Base-by-base conservation (phyloP, 2,888 invertebrate genomes). In the Platynereis dumerilii region DNA sequence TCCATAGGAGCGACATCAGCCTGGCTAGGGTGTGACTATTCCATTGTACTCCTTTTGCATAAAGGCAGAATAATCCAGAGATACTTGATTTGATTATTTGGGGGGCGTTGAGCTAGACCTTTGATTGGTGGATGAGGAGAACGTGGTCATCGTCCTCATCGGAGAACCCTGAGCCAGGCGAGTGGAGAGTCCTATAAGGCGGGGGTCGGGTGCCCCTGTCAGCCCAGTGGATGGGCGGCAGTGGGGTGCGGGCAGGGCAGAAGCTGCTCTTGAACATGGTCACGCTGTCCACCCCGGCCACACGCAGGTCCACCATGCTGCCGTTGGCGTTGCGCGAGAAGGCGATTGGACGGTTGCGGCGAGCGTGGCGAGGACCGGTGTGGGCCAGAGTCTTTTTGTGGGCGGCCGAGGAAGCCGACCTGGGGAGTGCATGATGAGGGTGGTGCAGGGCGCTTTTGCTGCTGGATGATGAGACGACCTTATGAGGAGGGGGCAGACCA, bases 111-210 rank as follows among this genome's bases (percentile, higher is more conserved):
- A 34, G 34, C 34, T 34, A 60, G 48, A 60, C 48, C 54, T 61
- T 61, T 29, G 54, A 53, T 61, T 48, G 52, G 39, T 61, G 61
- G 39, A 61, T 61, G 54, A 61, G 61, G 53, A 61, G 52, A 22
- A 61, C 61, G 28, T 61, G 39, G 39, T 61, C 61, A 61, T 61
- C 61, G 39, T 61, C 61, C 22, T 61, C 61, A 34, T 61, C 61
- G 24, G 61, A 61, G 55, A 61, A 61, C 20, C 28, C 17, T 20
- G 53, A 52, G n/a, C 53, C 39, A 24, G 61, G 61, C 17, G 61
- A 61, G 53, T 53, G 39, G 0, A 61, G 39, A 24, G 61, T 61
- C 42, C 54, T 20, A 54, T 61, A 61, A 48, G 61, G 52, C 20
- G 52, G 52, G 12, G 53, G 39, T n/a, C 42, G 61, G 17, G 53